Percentiles rank a stretch among this genome's conserved stretches.
phyloP scores from a whole-genome alignment of 1,140 invertebrate genomes.

The Gerris buenoi region DNA sequence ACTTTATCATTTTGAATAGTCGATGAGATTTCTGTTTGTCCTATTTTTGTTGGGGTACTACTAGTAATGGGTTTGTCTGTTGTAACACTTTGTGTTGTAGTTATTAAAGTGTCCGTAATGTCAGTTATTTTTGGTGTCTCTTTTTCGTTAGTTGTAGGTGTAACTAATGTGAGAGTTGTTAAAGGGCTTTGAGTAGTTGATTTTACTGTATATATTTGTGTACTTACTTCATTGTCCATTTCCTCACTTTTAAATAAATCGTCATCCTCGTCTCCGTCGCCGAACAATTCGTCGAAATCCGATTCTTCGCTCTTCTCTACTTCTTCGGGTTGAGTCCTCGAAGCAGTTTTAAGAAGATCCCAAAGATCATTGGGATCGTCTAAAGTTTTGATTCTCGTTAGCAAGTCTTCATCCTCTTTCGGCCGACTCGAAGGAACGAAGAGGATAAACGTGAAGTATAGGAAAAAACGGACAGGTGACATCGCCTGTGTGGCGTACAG shows the following conservation, averaged over 20 bases:
- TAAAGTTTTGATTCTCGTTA: neutral
- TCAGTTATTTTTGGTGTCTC: no score
- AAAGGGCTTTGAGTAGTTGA: no score
- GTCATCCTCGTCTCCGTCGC: neutral
- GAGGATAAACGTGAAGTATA: neutral
- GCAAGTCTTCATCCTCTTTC: neutral
- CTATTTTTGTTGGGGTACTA: no score
- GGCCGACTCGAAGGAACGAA: neutral
- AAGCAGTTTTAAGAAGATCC: neutral
- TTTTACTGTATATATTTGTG: no score
- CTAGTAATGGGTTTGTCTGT: no score
- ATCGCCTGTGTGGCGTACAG: neutral
- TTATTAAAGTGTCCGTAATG: no score
- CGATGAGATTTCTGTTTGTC: no score
- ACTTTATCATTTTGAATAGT: no score
- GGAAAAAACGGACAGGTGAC: neutral
- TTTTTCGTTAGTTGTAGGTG: no score
- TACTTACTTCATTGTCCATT: neutral
- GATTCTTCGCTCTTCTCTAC: neutral
- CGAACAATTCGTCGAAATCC: neutral
- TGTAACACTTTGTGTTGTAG: no score
- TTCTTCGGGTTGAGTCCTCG: neutral
- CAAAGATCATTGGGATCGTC: neutral
- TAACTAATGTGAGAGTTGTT: no score
- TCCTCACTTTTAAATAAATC: neutral